A percentile compares a stretch with the other conserved stretches of the same genome.
Evolutionary conservation across 2,888 invertebrate genomes (phyloP).

Genomic region (Yponomeuta evonymella): DNA sequence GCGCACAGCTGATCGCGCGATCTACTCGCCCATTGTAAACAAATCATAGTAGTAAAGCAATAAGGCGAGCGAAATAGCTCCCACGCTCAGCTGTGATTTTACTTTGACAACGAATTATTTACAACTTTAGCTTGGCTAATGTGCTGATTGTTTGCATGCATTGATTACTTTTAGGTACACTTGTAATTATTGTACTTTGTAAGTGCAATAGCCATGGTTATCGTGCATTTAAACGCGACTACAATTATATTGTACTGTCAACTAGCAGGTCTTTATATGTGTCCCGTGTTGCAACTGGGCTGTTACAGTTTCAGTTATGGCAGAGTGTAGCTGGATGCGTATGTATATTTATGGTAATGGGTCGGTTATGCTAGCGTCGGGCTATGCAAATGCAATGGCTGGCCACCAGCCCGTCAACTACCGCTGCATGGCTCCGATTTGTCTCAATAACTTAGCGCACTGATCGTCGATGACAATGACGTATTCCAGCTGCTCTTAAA

Average conservation of each 20-base stretch:
- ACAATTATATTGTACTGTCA: not conserved
- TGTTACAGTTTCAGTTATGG: not conserved
- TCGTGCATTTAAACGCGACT: not conserved
- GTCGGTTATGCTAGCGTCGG: not conserved
- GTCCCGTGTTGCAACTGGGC: not conserved
- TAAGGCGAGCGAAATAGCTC: constrained; percentile 30
- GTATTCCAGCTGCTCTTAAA: not conserved
- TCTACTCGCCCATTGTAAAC: constrained; percentile 57
- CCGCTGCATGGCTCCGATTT: not conserved
- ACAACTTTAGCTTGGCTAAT: constrained; percentile 17
- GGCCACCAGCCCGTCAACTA: constrained; percentile 1
- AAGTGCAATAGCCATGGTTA: not conserved
- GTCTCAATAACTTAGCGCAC: constrained; percentile 1
- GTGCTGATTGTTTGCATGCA: not conserved
- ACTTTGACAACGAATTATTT: not conserved
- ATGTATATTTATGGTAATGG: constrained; percentile 10
- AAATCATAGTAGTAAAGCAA: constrained; percentile 56
- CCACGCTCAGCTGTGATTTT: constrained; percentile 40
- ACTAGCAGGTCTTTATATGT: not conserved
- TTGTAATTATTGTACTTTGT: not conserved
- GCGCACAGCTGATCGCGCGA: constrained; percentile 60
- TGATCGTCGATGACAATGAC: not conserved
- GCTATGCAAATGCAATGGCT: constrained; percentile 11
- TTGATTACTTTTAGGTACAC: not conserved
- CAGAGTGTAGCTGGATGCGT: not conserved